phyloP scores from a whole-genome alignment of 1,140 invertebrate species.

The Amyelois transitella region DNA sequence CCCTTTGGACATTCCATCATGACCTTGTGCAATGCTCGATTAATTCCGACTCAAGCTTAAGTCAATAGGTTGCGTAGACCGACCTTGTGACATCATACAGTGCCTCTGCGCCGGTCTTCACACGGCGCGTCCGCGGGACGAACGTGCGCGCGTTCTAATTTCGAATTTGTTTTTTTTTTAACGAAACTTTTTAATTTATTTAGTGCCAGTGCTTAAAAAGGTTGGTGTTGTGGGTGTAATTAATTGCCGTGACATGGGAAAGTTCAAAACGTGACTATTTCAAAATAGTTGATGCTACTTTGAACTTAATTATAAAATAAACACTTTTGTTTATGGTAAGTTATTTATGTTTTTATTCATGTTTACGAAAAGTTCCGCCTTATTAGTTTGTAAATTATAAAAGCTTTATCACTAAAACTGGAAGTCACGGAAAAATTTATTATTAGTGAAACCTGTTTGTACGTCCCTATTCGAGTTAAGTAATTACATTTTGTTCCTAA shows the following conservation, averaged over 20 bases:
- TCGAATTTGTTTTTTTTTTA: constrained; percentile 5
- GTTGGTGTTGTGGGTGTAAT: background rate
- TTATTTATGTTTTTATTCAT: no score
- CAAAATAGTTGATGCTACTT: no score
- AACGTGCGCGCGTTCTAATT: constrained; percentile 27
- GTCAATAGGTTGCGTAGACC: constrained; percentile 25
- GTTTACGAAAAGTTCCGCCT: no score
- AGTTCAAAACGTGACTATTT: background rate
- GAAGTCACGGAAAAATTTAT: background rate
- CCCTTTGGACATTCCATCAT: background rate
- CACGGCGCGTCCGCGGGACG: constrained; percentile 16
- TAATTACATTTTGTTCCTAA: background rate
- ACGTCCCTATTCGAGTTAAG: background rate
- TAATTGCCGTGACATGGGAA: background rate
- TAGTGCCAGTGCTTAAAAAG: constrained; percentile 1
- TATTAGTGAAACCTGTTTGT: background rate
- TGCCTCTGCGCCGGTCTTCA: constrained; percentile 14
- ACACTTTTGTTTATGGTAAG: no score
- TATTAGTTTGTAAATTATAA: no score
- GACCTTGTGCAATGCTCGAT: constrained; percentile 27
- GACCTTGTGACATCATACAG: constrained; percentile 38
- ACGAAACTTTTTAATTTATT: background rate
- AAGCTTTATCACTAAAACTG: background rate
- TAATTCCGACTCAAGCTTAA: constrained; percentile 23
- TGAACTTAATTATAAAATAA: no score